Percentiles rank a stretch among this genome's conserved stretches.
These are phyloP conservation scores for Actenoides hombroni DNA, from an alignment of 2,113 vertebrate genomes.

Conservation along the genomic window DNA sequence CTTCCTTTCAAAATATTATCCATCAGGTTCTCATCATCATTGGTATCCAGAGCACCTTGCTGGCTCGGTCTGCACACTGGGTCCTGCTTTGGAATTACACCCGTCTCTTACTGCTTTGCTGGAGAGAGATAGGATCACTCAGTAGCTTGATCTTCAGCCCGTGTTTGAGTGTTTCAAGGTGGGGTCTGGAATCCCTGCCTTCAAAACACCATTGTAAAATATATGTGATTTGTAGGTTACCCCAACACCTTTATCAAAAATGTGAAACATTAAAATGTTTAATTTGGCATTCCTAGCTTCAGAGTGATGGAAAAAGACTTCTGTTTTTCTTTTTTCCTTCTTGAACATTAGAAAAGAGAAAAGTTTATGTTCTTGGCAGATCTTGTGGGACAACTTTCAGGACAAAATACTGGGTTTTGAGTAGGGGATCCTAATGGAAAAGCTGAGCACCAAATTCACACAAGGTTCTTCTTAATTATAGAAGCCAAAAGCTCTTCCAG, in stretches of 20 bases:
- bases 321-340: neutral
- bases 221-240: neutral
- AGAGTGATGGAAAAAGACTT: neutral
- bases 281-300: neutral
- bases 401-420: neutral
- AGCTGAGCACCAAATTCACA: slow-evolving; percentile 53
- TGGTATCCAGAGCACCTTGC: neutral
- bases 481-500: slow-evolving; percentile 53
- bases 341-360: neutral
- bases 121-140: neutral
- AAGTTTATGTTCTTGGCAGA: neutral
- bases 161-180: neutral
- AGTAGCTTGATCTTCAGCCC: neutral
- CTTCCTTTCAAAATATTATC: neutral
- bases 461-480: slow-evolving; percentile 48
- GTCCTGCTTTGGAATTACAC: neutral
- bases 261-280: neutral
- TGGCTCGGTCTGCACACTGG: accelerated
- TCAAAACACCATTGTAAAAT: neutral
- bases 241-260: neutral
- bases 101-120: neutral
- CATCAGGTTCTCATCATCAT: neutral
- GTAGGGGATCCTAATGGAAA: slow-evolving; percentile 48
- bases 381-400: neutral
- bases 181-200: neutral